A percentile compares a stretch with the other conserved stretches of the same genome.
These are phyloP conservation scores for Drosophila varians DNA, from an alignment of 1,140 invertebrate genomes.

Conservation along the genomic window DNA sequence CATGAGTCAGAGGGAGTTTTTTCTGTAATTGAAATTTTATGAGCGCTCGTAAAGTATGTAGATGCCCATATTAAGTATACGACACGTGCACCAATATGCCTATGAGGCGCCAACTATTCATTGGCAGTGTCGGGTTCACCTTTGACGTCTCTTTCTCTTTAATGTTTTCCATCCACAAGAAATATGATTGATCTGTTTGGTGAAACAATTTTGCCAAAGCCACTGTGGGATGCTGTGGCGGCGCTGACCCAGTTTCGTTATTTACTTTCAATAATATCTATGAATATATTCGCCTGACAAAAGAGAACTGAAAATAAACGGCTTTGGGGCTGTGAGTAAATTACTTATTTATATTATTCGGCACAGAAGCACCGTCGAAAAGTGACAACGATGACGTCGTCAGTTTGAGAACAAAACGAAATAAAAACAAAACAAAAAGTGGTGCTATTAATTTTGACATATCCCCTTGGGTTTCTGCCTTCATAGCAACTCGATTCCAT, in stretches of 20 bases:
- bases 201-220: constrained; percentile 6
- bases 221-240: constrained; percentile 15
- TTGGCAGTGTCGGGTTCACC: constrained; percentile 21
- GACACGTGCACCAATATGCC: constrained; percentile 44
- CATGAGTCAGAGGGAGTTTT: constrained; percentile 32
- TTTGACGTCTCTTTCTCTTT: background rate
- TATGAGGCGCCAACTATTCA: constrained; percentile 36
- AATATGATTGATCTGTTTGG: constrained; percentile 66
- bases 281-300: constrained; percentile 55
- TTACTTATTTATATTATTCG: constrained; percentile 52
- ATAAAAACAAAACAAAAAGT: constrained; percentile 28
- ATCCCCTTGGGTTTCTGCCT: constrained; percentile 24
- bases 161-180: background rate
- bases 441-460: constrained; percentile 65
- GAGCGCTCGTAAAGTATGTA: constrained; percentile 39
- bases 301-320: constrained; percentile 48
- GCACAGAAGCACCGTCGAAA: constrained; percentile 49
- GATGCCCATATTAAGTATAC: constrained; percentile 31
- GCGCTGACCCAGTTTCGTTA: constrained; percentile 65
- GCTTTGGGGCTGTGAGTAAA: constrained; percentile 21
- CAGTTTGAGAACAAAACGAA: constrained; percentile 18
- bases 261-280: constrained; percentile 75
- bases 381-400: constrained; percentile 62
- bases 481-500: constrained; percentile 9
- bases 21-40: constrained; percentile 52